These are phyloP conservation scores for Campoplex nolae DNA, from an alignment of 2,888 invertebrate genomes.

Conservation along the genomic window DNA sequence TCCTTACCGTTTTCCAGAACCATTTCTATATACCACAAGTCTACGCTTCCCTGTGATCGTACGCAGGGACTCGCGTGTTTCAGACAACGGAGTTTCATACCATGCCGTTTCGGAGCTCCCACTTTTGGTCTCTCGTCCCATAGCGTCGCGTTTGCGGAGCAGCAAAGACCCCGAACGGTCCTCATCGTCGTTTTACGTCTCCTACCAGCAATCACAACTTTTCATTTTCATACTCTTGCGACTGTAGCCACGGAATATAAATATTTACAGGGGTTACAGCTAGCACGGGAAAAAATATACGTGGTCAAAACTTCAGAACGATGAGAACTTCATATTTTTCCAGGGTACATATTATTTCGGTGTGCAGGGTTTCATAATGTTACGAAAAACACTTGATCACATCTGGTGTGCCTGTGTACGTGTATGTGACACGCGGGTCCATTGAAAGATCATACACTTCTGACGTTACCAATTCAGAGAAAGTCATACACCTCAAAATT, in stretches of 20 bases:
- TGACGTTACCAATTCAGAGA: neutral
- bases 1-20: conserved; percentile 78
- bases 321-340: conserved; percentile 17
- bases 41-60: conserved; percentile 19
- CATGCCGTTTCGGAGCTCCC: conserved; percentile 50
- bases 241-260: conserved; percentile 24
- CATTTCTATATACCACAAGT: conserved; percentile 41
- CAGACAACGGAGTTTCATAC: conserved; percentile 61
- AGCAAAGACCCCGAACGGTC: conserved; percentile 60
- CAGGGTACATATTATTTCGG: neutral
- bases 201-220: conserved; percentile 57
- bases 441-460: neutral
- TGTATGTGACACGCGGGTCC: neutral
- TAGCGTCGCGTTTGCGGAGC: conserved; percentile 24
- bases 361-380: neutral
- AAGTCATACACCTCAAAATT: neutral
- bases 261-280: conserved; percentile 27
- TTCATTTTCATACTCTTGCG: conserved; percentile 38
- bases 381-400: neutral
- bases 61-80: conserved; percentile 41
- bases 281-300: conserved; percentile 8
- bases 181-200: conserved; percentile 53
- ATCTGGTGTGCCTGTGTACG: neutral
- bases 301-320: conserved; percentile 1
- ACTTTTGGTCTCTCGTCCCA: conserved; percentile 1